A percentile compares a stretch with the other conserved stretches of the same genome.
These are phyloP conservation scores for Eledona agricola DNA, from an alignment of 2,888 invertebrate genomes.

Conservation along the genomic window DNA sequence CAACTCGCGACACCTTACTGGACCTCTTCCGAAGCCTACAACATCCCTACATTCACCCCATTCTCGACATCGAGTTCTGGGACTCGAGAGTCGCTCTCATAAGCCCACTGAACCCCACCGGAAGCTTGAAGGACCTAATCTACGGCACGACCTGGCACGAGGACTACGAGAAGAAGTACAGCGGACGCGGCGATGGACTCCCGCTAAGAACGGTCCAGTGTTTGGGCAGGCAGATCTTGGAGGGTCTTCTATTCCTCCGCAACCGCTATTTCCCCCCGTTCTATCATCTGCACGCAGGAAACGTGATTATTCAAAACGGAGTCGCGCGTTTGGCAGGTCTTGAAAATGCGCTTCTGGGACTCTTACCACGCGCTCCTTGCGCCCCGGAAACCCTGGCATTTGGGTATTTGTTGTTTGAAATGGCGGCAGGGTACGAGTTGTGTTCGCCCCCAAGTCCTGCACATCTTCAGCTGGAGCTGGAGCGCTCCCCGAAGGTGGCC, in stretches of 20 bases:
- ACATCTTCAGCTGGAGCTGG: slow-evolving; percentile 75
- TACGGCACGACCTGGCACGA: slow-evolving; percentile 73
- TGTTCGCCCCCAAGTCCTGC: slow-evolving; percentile 78
- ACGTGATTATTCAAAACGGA: slow-evolving; percentile 91
- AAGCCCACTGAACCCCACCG: slow-evolving; percentile 83
- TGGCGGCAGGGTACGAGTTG: slow-evolving; percentile 87
- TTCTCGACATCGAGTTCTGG: slow-evolving; percentile 84
- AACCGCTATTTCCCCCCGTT: slow-evolving; percentile 89
- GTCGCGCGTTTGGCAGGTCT: slow-evolving; percentile 88
- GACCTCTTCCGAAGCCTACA: slow-evolving; percentile 86
- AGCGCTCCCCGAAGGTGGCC: slow-evolving; percentile 77
- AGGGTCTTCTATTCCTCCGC: slow-evolving; percentile 84
- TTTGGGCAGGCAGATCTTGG: slow-evolving; percentile 86
- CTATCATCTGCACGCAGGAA: slow-evolving; percentile 88
- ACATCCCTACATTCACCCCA: slow-evolving; percentile 93
- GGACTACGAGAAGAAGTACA: slow-evolving; percentile 59
- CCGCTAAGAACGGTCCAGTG: slow-evolving; percentile 70
- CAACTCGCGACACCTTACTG: slow-evolving; percentile 75
- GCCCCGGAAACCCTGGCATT: slow-evolving; percentile 76
- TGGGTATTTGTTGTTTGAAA: slow-evolving; percentile 89
- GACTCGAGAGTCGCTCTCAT: slow-evolving; percentile 75
- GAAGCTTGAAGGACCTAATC: slow-evolving; percentile 89
- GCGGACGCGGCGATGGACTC: slow-evolving; percentile 52
- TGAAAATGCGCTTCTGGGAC: slow-evolving; percentile 85
- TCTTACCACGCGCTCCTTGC: slow-evolving; percentile 67